phyloP scores from a whole-genome alignment of 2,888 invertebrate genomes.

The Mythimna vitellina region DNA sequence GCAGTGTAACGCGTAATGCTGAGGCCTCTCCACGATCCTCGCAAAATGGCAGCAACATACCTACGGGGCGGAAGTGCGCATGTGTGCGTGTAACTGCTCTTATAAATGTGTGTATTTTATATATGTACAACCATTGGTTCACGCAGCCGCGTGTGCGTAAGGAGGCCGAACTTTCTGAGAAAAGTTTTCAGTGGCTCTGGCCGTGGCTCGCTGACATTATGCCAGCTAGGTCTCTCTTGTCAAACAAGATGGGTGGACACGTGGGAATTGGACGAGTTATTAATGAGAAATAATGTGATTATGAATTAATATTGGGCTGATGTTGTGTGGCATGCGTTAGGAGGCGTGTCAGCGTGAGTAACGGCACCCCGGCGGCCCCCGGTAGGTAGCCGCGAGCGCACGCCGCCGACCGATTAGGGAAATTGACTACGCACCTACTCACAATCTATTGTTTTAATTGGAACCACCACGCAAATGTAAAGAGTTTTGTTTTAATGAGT shows the following conservation, averaged over 20 bases:
- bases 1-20: slow-evolving; percentile 74
- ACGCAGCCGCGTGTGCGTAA: slow-evolving; percentile 70
- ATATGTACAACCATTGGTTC: slow-evolving; percentile 67
- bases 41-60: slow-evolving; percentile 69
- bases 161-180: slow-evolving; percentile 75
- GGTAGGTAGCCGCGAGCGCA: slow-evolving; percentile 77
- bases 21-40: slow-evolving; percentile 70
- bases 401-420: slow-evolving; percentile 80
- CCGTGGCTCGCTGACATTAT: slow-evolving; percentile 58
- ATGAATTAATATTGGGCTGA: slow-evolving; percentile 57
- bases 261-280: slow-evolving; percentile 17
- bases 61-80: slow-evolving; percentile 67
- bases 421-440: slow-evolving; percentile 77
- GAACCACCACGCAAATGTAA: slow-evolving; percentile 66
- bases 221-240: slow-evolving; percentile 39
- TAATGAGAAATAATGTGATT: slow-evolving; percentile 40
- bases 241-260: slow-evolving; percentile 28
- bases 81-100: slow-evolving; percentile 66
- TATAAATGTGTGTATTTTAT: slow-evolving; percentile 65
- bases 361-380: slow-evolving; percentile 86
- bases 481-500: slow-evolving; percentile 69
- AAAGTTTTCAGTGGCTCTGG: slow-evolving; percentile 71
- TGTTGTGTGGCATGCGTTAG: slow-evolving; percentile 67
- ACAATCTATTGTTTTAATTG: slow-evolving; percentile 77
- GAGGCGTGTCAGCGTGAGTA: slow-evolving; percentile 81